These are phyloP conservation scores for Anthopleura xanthogrammica DNA, from an alignment of 92 coral and sea anemone species.

Conservation along the genomic window DNA sequence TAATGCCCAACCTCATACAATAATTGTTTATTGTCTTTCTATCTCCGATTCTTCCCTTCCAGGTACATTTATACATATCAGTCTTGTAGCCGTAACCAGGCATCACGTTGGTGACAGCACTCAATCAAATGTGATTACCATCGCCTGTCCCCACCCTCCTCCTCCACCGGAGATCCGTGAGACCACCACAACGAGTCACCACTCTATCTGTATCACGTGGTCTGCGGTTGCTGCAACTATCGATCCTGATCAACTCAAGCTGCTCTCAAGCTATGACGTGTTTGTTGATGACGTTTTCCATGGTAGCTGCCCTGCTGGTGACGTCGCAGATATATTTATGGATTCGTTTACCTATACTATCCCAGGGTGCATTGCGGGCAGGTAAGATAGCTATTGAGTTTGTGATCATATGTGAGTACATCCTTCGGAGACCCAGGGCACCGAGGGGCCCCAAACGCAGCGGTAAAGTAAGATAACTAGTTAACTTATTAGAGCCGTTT, in stretches of 20 bases:
- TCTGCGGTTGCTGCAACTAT: conserved; percentile 14
- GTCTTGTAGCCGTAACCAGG: conserved; percentile 61
- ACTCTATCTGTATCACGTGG: conserved; percentile 63
- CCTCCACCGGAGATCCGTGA: conserved; percentile 59
- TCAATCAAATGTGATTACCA: conserved; percentile 48
- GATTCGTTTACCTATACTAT: conserved; percentile 54
- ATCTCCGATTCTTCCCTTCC: not conserved
- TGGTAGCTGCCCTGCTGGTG: conserved; percentile 60
- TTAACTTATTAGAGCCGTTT: no score
- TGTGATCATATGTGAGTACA: no score
- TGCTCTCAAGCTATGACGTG: conserved; percentile 59
- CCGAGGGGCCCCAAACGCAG: not conserved
- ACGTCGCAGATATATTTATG: conserved; percentile 50
- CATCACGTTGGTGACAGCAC: conserved; percentile 83
- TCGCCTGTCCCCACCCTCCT: conserved; percentile 76
- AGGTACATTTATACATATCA: conserved; percentile 42
- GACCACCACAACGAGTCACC: conserved; percentile 30
- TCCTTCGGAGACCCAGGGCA: no score
- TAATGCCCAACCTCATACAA: no score
- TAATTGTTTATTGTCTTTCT: not conserved
- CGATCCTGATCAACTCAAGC: conserved; percentile 23
- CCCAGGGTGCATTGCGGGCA: conserved; percentile 48
- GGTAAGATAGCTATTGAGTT: conserved; percentile 9
- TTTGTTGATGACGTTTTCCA: conserved; percentile 66
- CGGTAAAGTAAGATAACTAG: not conserved